Conservation (phyloP, 1,140 invertebrate species). For the Cherax quadricarinatus region DNA sequence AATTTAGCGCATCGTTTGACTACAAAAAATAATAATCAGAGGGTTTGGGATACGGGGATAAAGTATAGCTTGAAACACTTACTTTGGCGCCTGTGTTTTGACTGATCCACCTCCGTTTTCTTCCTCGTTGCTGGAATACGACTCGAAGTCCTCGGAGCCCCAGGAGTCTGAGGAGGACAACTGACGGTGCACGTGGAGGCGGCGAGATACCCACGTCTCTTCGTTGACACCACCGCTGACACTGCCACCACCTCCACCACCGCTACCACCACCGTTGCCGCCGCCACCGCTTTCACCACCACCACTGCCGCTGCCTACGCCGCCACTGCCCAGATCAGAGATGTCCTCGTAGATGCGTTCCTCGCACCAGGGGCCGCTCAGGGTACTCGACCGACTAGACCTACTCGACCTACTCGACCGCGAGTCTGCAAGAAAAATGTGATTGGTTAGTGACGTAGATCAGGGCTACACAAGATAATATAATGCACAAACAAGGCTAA, state of each 20-base stretch:
- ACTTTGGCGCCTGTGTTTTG: constrained; percentile 65
- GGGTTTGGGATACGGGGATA: too few species aligned
- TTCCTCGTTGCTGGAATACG: constrained; percentile 73
- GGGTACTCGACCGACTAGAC: constrained; percentile 63
- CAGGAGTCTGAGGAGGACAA: constrained; percentile 73
- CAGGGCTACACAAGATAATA: background rate
- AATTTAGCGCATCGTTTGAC: too few species aligned
- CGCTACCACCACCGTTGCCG: constrained; percentile 19
- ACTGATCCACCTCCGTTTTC: constrained; percentile 61
- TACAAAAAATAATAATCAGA: too few species aligned
- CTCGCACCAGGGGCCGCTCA: constrained; percentile 65
- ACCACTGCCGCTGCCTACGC: constrained; percentile 32
- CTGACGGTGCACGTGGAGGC: constrained; percentile 71
- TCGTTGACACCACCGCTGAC: constrained; percentile 42
- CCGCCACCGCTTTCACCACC: constrained; percentile 27
- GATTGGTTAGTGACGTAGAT: background rate
- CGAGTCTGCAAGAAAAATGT: constrained; percentile 41
- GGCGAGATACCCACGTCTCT: constrained; percentile 65
- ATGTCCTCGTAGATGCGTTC: constrained; percentile 66
- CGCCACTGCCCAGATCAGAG: constrained; percentile 48
- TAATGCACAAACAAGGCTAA: too few species aligned
- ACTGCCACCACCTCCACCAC: constrained; percentile 30
- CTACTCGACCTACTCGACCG: constrained; percentile 66
- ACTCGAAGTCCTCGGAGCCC: constrained; percentile 73
- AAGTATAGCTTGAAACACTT: background rate